Evolutionary conservation across 92 coral and sea anemone genomes (phyloP).

Genomic region (Palythoa grandis): DNA sequence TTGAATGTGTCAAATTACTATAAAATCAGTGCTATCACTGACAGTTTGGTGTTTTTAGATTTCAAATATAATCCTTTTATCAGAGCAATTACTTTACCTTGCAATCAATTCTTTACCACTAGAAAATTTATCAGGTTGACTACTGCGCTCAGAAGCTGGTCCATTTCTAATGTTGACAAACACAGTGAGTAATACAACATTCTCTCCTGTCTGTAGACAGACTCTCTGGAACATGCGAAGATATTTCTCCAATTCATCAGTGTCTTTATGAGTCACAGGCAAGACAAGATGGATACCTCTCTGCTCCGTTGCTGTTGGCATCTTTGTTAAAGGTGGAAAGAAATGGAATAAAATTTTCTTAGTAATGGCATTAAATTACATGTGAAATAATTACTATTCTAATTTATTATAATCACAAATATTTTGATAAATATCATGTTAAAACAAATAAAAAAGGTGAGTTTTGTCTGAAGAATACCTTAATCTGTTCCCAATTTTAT

Average conservation of each 20-base stretch:
- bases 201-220: constrained; percentile 96
- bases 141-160: constrained; percentile 45
- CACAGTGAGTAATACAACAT: constrained; percentile 90
- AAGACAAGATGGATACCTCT: constrained; percentile 93
- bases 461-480: no score
- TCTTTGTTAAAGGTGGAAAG: constrained; percentile 29
- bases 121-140: constrained; percentile 63
- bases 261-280: constrained; percentile 78
- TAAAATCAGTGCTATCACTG: not conserved
- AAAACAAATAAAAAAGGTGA: no score
- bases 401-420: no score
- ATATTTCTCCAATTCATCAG: constrained; percentile 65
- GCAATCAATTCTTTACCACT: constrained; percentile 84
- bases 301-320: constrained; percentile 91
- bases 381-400: not conserved
- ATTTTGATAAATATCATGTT: not conserved
- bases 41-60: not conserved
- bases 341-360: not conserved
- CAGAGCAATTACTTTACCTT: constrained; percentile 57
- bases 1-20: no score
- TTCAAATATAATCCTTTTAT: not conserved
- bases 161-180: constrained; percentile 83
- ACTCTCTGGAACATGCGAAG: constrained; percentile 90
- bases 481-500: no score
- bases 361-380: not conserved